Evolutionary conservation across 2,888 invertebrate genomes (phyloP).

Genomic region (Salpingus planirostris): DNA sequence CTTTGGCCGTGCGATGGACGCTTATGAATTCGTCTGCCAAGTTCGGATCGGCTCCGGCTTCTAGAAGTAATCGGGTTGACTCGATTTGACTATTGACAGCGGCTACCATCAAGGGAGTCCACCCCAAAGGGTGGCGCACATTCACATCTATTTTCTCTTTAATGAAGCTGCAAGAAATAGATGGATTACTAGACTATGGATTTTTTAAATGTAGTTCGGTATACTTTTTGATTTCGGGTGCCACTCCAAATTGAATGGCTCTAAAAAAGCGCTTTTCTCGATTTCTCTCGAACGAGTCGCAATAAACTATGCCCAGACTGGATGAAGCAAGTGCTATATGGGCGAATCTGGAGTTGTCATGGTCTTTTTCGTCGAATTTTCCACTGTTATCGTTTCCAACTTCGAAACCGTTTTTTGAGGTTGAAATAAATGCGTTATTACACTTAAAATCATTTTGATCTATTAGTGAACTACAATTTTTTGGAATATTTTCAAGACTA

Average conservation of each 20-base stretch:
- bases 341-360: no score
- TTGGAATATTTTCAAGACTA: no score
- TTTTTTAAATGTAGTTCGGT: neutral
- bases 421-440: no score
- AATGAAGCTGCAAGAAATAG: constrained; percentile 4
- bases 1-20: constrained; percentile 54
- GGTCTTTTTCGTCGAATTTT: no score
- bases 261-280: constrained; percentile 7
- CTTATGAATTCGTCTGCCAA: constrained; percentile 67
- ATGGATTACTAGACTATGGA: neutral
- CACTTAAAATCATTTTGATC: no score
- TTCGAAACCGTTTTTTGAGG: no score
- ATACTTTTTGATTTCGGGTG: constrained; percentile 5
- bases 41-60: constrained; percentile 74
- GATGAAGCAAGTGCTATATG: no score
- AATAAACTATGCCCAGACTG: no score
- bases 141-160: constrained; percentile 53
- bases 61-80: constrained; percentile 52
- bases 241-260: constrained; percentile 6
- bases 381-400: no score
- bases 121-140: constrained; percentile 66
- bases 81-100: constrained; percentile 64
- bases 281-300: no score
- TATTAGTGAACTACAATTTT: no score
- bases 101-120: constrained; percentile 81